Evolutionary conservation across 2,113 vertebrate species (phyloP).

Genomic region (Burhinus oedicnemus): DNA sequence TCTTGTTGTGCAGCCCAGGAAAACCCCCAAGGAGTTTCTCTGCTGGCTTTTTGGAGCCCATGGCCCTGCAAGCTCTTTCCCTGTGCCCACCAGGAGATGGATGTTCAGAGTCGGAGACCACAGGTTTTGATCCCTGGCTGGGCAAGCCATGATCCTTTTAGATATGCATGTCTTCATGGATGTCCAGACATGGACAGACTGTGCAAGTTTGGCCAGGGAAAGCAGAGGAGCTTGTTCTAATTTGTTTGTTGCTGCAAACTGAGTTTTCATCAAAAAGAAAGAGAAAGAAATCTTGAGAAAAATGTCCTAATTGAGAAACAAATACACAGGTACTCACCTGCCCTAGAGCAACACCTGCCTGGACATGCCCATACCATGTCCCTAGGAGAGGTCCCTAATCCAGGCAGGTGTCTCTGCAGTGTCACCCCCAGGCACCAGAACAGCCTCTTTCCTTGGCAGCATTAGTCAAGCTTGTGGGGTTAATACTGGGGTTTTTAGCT

Average conservation of each 20-base stretch:
- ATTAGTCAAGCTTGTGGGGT: neutral
- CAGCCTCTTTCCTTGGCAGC: neutral
- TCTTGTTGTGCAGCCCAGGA: neutral
- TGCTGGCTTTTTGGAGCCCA: neutral
- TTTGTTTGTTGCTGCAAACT: neutral
- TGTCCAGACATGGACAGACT: neutral
- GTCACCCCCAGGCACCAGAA: neutral
- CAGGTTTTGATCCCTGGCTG: neutral
- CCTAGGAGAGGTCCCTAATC: neutral
- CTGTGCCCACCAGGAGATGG: neutral
- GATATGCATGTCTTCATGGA: neutral
- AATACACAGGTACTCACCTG: neutral
- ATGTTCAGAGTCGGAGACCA: neutral
- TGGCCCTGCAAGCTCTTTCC: neutral
- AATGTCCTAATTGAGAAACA: neutral
- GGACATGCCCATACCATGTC: no score
- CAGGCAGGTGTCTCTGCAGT: neutral
- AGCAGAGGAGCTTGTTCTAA: neutral
- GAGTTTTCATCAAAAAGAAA: neutral
- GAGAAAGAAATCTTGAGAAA: neutral
- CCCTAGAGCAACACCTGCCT: neutral
- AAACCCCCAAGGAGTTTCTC: neutral
- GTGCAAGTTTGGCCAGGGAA: neutral
- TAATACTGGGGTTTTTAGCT: accelerated
- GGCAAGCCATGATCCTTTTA: neutral